Base-by-base conservation (phyloP, 2,113 vertebrate genomes). In the Cygnus atratus region DNA sequence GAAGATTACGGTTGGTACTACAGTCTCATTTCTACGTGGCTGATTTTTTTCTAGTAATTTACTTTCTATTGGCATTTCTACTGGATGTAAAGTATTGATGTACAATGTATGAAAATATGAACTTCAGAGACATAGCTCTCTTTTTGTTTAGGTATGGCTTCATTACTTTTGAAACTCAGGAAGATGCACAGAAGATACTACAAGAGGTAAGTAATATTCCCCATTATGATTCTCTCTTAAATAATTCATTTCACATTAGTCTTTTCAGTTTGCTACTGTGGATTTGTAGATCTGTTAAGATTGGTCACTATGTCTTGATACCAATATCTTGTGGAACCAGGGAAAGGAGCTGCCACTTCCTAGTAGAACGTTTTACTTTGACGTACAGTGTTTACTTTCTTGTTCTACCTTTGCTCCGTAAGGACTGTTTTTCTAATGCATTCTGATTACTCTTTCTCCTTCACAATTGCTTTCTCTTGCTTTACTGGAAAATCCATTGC, bases 181-280 rank as follows among this genome's bases (percentile, higher is more conserved):
- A 99, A 96, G 99, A 99, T 90, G 98, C 98, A 24, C 97, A 98
- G 97, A 99, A 98, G 96, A 97, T 99, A 95, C 98, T 99, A 70
- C 97, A 98, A 89, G 97, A 98, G 94, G 99, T 99, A 96, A 98
- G 98, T 95, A 25, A 8, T 19, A 46, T 22, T 75, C 33, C 26
- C n/a, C 2, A 1, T 48, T 79, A 50, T 11, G 20, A 24, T 88
- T 61, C 9, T 63, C 13, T 70, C 10, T 74, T 55, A 57, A 71
- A 39, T n/a, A 37, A 9, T 70, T 66, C 0, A 10, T 79, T 88
- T 90, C 2, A 0, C 50, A 7, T 26, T 70, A 21, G 66, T 48
- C 46, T 48, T 48, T 58, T 65, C 13, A 54, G 22, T 71, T 77
- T 59, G 22, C 43, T 19, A 41, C 2, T n/a, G 70, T 70, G 50